Evolutionary conservation across 2,113 vertebrate genomes (phyloP), one percentile per base, ranked within the genome.

Genomic region (Callopanchax toddi): DNA sequence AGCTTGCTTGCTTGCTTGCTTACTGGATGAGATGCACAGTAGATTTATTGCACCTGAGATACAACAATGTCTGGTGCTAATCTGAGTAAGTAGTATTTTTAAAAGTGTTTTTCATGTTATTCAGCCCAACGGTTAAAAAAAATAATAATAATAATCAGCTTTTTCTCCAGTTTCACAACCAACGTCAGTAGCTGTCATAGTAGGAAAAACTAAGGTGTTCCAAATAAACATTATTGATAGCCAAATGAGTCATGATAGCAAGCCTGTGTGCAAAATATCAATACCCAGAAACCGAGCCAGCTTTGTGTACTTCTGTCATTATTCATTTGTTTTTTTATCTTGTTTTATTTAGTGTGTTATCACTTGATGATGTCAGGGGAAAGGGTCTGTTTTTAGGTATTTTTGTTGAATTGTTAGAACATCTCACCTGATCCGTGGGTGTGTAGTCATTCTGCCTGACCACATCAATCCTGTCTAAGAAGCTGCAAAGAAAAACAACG

Each of bases 371-470:
- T 18, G 32, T 40, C 6, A 17, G 11, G 46, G 17, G 36, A 67
- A 29, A 52, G 37, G 10, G 10, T 17, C 32, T 2, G 11, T 51
- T 0, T 54, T 42, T 44, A 13, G 46, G 0, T 12, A 13, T 34
- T 37, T 20, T 39, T 46, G 25, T 44, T n/a, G 18, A 62, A 20
- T 7, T 15, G 5, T 11, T 11, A 32, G 9, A 6, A 46, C n/a
- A 32, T 43, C n/a, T n/a, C n/a, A 91, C 89, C 88, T 91, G 89
- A 68, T 91, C 88, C 4, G 84, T 88, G 54, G 89, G 89, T 42
- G 81, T 89, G 81, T 91, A 91, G 75, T 91, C 88, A 0, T 69
- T 82, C 72, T 87, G 89, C 63, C 81, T 61, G 55, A 91, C 88
- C 25, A 89, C 80, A 26, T 90, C 87, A 11, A 87, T 79, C 78